phyloP scores from a whole-genome alignment of 2,113 vertebrate species.

The Chionomys nivalis region DNA sequence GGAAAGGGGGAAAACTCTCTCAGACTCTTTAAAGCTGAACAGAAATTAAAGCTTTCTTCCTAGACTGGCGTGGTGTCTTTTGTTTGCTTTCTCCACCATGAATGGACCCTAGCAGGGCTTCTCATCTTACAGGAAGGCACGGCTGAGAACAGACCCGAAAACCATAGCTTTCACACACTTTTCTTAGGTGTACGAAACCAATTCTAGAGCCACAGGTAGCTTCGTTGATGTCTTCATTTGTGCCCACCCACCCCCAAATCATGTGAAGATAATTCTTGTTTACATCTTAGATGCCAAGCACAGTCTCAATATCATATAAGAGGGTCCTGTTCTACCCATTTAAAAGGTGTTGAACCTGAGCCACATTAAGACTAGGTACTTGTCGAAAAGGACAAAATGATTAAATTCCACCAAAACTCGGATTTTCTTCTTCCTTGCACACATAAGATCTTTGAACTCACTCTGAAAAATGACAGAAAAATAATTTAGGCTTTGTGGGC shows the following conservation, averaged over 20 bases:
- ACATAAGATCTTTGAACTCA: not conserved
- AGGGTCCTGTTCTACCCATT: not conserved
- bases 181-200: not conserved
- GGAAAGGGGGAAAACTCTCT: slow-evolving; percentile 80
- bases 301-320: not conserved
- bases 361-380: too few relatives aligned
- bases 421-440: not conserved
- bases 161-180: not conserved
- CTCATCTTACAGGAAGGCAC: not conserved
- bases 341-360: not conserved
- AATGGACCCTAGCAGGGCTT: accelerated
- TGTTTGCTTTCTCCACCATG: slow-evolving; percentile 16
- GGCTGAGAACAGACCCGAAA: accelerated
- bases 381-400: not conserved
- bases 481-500: not conserved
- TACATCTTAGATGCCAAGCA: not conserved
- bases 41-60: slow-evolving; percentile 91
- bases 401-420: not conserved
- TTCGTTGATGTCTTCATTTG: not conserved
- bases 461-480: not conserved
- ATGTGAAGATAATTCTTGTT: not conserved
- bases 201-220: not conserved
- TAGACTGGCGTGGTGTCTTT: slow-evolving; percentile 79
- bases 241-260: not conserved
- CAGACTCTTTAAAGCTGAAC: slow-evolving; percentile 86